Percentiles rank a stretch among this genome's conserved stretches.
These are phyloP conservation scores for Chelon auratus DNA, from an alignment of 2,797 vertebrate genomes.

Conservation along the genomic window DNA sequence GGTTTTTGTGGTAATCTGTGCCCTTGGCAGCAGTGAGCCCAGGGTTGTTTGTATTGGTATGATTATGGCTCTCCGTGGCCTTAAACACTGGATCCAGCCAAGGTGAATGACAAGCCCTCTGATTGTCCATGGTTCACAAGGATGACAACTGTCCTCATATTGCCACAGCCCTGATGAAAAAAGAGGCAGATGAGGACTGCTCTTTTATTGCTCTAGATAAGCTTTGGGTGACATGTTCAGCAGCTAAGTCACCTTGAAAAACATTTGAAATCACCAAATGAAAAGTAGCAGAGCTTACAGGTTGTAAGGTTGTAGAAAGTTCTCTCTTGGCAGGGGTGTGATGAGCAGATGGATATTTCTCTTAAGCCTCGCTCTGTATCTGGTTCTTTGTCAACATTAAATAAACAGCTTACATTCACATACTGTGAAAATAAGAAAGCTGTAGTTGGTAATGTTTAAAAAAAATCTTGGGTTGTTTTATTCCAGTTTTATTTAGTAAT, in stretches of 20 bases:
- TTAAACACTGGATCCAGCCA: conserved; percentile 64
- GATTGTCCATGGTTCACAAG: conserved; percentile 25
- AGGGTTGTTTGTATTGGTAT: conserved; percentile 53
- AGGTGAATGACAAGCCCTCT: conserved; percentile 61
- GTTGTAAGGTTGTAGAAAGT: background rate
- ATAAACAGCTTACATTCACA: too few relatives aligned
- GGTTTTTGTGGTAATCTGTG: conserved; percentile 58
- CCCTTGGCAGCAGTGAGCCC: conserved; percentile 49
- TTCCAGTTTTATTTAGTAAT: too few relatives aligned
- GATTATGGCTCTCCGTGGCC: conserved; percentile 67
- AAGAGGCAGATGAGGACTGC: too few relatives aligned
- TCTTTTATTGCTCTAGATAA: background rate
- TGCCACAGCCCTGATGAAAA: conserved; percentile 16
- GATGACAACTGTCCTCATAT: conserved; percentile 22
- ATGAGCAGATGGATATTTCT: too few relatives aligned
- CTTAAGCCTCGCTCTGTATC: background rate
- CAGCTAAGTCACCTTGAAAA: background rate
- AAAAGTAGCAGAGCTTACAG: background rate
- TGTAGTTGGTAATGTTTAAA: too few relatives aligned
- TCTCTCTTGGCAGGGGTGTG: background rate
- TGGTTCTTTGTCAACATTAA: background rate
- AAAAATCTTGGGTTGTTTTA: too few relatives aligned
- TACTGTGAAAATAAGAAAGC: background rate
- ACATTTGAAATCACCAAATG: background rate
- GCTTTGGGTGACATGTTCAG: background rate